A percentile compares a stretch with the other conserved stretches of the same genome.
These are phyloP conservation scores for Bombus breviceps DNA, from an alignment of 1,140 invertebrate species.

Conservation along the genomic window DNA sequence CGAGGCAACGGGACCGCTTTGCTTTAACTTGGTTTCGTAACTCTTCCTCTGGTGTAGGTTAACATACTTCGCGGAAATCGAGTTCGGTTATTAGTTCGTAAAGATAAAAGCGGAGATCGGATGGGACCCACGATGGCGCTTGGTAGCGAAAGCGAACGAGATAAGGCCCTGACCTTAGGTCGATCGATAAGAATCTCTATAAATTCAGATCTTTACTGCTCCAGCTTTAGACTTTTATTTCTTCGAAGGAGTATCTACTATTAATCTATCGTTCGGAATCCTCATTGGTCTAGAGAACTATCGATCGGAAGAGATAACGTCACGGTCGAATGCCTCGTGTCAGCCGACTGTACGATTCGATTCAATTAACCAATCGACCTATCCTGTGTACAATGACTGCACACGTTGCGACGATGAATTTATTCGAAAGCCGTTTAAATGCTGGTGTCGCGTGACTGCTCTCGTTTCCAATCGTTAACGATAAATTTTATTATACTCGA, in stretches of 20 bases:
- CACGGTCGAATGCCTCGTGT: slow-evolving; percentile 17
- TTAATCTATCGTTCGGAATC: slow-evolving; percentile 20
- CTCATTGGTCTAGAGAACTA: slow-evolving; percentile 44
- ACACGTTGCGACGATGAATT: neutral
- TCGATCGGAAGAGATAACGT: slow-evolving; percentile 47
- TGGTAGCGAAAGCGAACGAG: slow-evolving; percentile 50
- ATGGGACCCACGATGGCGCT: slow-evolving; percentile 4
- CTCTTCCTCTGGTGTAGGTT: neutral
- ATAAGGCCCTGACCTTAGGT: slow-evolving; percentile 50
- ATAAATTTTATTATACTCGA: slow-evolving; percentile 3
- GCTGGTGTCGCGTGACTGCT: slow-evolving; percentile 1
- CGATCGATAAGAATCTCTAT: slow-evolving; percentile 57
- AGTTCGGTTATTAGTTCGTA: slow-evolving; percentile 56
- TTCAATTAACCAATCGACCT: slow-evolving; percentile 54
- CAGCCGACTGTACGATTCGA: slow-evolving; percentile 12
- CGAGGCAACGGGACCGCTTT: slow-evolving; percentile 21
- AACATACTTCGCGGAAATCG: slow-evolving; percentile 29
- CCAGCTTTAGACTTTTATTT: slow-evolving; percentile 32
- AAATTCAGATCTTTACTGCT: slow-evolving; percentile 62
- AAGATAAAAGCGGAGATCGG: slow-evolving; percentile 46
- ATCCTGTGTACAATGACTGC: slow-evolving; percentile 12
- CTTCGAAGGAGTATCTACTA: neutral
- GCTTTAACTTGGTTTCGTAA: slow-evolving; percentile 6
- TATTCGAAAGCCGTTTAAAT: slow-evolving; percentile 21
- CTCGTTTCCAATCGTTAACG: neutral